Evolutionary conservation across 2,113 vertebrate species (phyloP).

Genomic region (Eudorcas thomsonii): DNA sequence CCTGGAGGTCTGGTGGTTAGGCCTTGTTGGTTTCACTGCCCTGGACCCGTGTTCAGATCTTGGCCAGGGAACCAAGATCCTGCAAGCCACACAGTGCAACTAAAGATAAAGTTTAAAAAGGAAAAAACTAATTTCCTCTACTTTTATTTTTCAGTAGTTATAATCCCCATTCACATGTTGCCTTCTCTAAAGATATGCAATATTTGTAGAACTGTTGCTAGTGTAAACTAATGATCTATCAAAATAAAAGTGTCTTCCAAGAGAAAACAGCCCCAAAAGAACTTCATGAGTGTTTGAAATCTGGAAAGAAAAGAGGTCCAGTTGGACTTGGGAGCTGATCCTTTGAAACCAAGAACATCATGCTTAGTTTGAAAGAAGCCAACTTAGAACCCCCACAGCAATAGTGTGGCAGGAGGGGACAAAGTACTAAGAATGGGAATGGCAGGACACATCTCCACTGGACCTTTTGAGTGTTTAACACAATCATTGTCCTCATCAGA

Average conservation of each 20-base stretch:
- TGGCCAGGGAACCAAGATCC: not conserved
- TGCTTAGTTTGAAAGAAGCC: not conserved
- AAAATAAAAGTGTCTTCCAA: not conserved
- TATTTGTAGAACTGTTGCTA: not conserved
- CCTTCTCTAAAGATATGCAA: not conserved
- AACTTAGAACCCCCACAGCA: not conserved
- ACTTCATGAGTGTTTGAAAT: not conserved
- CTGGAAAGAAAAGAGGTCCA: not conserved
- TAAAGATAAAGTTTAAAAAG: not conserved
- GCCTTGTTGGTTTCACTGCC: not conserved
- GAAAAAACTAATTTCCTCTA: not conserved
- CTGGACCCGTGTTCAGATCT: rapidly evolving
- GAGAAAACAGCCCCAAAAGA: not conserved
- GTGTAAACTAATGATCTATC: not conserved
- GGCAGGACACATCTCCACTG: not conserved
- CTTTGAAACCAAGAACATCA: not conserved
- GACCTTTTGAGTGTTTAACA: not conserved
- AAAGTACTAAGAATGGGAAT: not conserved
- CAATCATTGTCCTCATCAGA: not conserved
- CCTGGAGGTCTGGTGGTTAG: not conserved
- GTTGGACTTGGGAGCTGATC: not conserved
- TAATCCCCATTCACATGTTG: not conserved
- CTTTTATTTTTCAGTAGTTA: not conserved
- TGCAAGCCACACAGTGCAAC: not conserved
- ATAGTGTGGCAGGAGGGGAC: rapidly evolving